phyloP scores from a whole-genome alignment of 2,113 vertebrate genomes.

The Mus spicilegus region DNA sequence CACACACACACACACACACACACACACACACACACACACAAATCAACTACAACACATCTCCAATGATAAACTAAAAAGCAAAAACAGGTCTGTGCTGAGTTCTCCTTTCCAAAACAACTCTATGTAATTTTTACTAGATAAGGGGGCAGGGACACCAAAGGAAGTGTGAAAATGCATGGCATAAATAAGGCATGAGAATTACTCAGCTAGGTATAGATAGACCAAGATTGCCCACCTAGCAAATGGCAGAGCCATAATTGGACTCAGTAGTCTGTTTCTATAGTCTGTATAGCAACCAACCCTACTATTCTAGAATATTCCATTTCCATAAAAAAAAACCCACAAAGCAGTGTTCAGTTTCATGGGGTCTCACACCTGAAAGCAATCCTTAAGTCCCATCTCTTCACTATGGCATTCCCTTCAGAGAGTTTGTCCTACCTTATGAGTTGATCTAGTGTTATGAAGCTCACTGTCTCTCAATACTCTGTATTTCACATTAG shows the following conservation, averaged over 20 bases:
- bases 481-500: neutral
- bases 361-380: neutral
- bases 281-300: neutral
- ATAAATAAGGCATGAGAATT: neutral
- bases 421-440: neutral
- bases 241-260: neutral
- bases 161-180: neutral
- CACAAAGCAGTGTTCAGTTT: neutral
- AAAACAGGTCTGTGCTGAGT: neutral
- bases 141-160: neutral
- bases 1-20: neutral
- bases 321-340: neutral
- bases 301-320: accelerated
- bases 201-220: neutral
- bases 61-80: neutral
- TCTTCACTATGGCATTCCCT: neutral
- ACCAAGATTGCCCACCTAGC: no score
- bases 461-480: neutral
- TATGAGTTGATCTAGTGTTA: neutral
- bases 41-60: neutral
- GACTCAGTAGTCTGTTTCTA: neutral
- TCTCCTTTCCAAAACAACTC: neutral
- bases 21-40: no score
- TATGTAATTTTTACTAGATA: neutral
- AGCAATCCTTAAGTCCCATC: neutral